Evolutionary conservation across 1,140 invertebrate species (phyloP).

Genomic region (Bombus waltoni): DNA sequence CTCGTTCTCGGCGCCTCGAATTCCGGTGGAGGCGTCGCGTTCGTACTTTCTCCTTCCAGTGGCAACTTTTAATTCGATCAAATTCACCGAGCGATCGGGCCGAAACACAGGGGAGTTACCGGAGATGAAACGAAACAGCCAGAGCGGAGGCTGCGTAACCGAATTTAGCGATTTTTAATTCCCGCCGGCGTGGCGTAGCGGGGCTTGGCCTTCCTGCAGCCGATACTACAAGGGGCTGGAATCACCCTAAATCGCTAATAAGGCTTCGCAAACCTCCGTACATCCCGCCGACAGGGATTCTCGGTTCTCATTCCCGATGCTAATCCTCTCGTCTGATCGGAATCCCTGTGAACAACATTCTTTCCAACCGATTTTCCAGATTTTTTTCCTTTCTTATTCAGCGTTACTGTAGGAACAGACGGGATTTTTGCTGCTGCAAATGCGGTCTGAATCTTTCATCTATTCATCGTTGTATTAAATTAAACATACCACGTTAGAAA

Average conservation of each 20-base stretch:
- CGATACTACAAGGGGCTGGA: slow-evolving; percentile 67
- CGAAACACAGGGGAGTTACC: slow-evolving; percentile 23
- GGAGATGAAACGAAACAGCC: slow-evolving; percentile 62
- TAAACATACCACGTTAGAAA: no score
- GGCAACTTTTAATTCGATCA: slow-evolving; percentile 67
- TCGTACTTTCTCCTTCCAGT: not conserved
- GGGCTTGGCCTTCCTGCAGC: slow-evolving; percentile 55
- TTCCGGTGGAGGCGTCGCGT: not conserved
- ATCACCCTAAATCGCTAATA: slow-evolving; percentile 79
- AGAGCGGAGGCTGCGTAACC: slow-evolving; percentile 70
- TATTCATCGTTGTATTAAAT: no score
- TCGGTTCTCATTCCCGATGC: slow-evolving; percentile 74
- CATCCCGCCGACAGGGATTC: slow-evolving; percentile 77
- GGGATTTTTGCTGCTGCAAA: not conserved
- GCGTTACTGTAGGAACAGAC: not conserved
- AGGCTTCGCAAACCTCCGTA: slow-evolving; percentile 78
- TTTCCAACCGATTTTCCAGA: not conserved
- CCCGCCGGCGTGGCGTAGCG: slow-evolving; percentile 56
- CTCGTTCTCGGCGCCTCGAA: not conserved
- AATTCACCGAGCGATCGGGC: slow-evolving; percentile 59
- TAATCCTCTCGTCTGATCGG: slow-evolving; percentile 51
- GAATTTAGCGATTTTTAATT: slow-evolving; percentile 81
- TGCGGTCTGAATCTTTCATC: not conserved
- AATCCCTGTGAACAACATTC: not conserved
- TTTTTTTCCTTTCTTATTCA: not conserved